Base-by-base conservation (phyloP, 1,140 invertebrate species). In the Paralvinella palmiformis region DNA sequence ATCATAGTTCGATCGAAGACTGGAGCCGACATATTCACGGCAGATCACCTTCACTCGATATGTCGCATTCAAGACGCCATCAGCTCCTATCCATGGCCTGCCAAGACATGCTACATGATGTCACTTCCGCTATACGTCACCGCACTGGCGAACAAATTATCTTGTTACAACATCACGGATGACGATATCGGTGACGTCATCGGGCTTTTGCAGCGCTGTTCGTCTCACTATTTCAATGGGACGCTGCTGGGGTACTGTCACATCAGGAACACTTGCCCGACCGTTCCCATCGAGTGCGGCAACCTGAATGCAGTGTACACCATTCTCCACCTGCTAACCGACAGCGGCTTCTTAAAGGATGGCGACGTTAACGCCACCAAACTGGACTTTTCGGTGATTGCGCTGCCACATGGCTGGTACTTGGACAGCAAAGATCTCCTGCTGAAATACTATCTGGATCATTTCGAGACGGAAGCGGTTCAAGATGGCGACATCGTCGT, bases 271-370 rank as follows among this genome's bases (percentile, higher is more conserved):
- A 87, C 79, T 94, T 90, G 81, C 86, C 89, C 70, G 87, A 88
- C 74, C 83, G 87, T 50, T 85, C 88, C 68, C 76, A 94, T n/a
- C 48, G 86, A 60, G 22, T 55, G 64, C 20, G 66, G 69, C 62
- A 76, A 75, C 69, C 69, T 71, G 13, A 53, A 48, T 13, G 13
- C 45, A n/a, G n/a, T 90, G 1, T 94, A 88, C 76, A 89, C 91
- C 78, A 86, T 96, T 50, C 78, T 95, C 10, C 89, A 94, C 79
- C 94, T 88, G 81, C 83, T 95, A 56, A 84, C 89, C 31, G 91
- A 94, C 75, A 82, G 82, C 32, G 81, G 86, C 70, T 92, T 92
- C 73, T 84, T 91, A 37, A 83, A 41, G n/a, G 10, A 41, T 13
- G 10, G 10, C 10, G n/a, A 41, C n/a, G n/a, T n/a, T n/a, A n/a